These are phyloP conservation scores for Mormoops blainvillei DNA, from an alignment of 2,113 vertebrate species.

Conservation along the genomic window DNA sequence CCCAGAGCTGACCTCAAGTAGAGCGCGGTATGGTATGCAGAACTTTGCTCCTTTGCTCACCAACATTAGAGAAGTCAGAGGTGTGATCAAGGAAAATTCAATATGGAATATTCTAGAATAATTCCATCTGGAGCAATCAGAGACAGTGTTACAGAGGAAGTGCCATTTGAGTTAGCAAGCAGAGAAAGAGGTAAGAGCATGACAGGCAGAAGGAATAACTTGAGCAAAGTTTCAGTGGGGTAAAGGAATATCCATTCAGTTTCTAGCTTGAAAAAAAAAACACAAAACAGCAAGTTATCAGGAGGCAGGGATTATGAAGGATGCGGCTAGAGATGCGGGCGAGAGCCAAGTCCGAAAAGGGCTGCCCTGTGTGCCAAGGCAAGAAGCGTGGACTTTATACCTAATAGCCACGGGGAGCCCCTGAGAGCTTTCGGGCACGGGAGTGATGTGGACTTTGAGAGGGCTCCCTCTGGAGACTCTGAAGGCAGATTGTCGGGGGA, in stretches of 20 bases:
- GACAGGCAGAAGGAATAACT: not conserved
- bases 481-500: not conserved
- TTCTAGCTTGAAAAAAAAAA: not conserved
- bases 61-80: not conserved
- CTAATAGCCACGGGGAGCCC: not conserved
- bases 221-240: not conserved
- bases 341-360: constrained; percentile 3
- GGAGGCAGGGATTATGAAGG: not conserved
- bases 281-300: not conserved
- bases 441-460: not conserved
- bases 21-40: not conserved
- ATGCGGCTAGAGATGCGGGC: not conserved
- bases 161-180: not conserved
- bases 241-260: not conserved
- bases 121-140: not conserved
- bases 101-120: constrained; percentile 17
- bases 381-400: not conserved
- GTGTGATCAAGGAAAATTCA: not conserved
- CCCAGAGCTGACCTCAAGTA: not conserved
- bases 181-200: not conserved
- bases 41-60: not conserved
- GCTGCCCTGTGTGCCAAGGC: not conserved
- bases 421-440: not conserved
- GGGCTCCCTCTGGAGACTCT: not conserved
- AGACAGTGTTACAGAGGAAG: not conserved